Percentiles rank a stretch among this genome's conserved stretches.
These are phyloP conservation scores for Scrobipalpa costella DNA, from an alignment of 2,888 invertebrate species.

Conservation along the genomic window DNA sequence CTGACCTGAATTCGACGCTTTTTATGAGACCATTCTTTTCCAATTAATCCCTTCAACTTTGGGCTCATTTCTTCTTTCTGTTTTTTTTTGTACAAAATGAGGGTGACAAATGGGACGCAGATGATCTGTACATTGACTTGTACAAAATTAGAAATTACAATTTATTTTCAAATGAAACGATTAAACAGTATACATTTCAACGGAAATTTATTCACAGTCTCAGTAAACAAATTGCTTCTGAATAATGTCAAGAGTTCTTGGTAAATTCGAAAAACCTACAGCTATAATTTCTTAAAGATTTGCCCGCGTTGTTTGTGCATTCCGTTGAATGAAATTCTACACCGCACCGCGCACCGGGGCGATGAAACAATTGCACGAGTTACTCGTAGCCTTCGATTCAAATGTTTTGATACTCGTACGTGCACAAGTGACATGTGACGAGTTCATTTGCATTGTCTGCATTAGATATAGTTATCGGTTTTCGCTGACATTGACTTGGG, in stretches of 20 bases:
- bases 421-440: neutral
- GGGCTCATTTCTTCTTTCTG: constrained; percentile 43
- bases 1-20: constrained; percentile 61
- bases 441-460: constrained; percentile 14
- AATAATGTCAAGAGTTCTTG: neutral
- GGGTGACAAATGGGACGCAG: constrained; percentile 53
- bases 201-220: constrained; percentile 53
- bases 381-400: neutral
- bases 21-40: constrained; percentile 43
- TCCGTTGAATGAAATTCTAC: neutral
- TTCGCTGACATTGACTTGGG: constrained; percentile 33
- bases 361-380: neutral
- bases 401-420: constrained; percentile 7
- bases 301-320: neutral
- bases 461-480: constrained; percentile 9
- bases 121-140: constrained; percentile 56
- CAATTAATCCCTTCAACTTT: constrained; percentile 50
- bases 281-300: constrained; percentile 30
- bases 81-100: constrained; percentile 37
- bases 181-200: constrained; percentile 56
- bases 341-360: no score
- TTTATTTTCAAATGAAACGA: constrained; percentile 49
- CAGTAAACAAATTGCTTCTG: constrained; percentile 33
- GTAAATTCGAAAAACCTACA: constrained; percentile 37
- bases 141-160: constrained; percentile 50